A percentile compares a stretch with the other conserved stretches of the same genome.
These are phyloP conservation scores for Orchestes rusci DNA, from an alignment of 2,888 invertebrate genomes.

Conservation along the genomic window DNA sequence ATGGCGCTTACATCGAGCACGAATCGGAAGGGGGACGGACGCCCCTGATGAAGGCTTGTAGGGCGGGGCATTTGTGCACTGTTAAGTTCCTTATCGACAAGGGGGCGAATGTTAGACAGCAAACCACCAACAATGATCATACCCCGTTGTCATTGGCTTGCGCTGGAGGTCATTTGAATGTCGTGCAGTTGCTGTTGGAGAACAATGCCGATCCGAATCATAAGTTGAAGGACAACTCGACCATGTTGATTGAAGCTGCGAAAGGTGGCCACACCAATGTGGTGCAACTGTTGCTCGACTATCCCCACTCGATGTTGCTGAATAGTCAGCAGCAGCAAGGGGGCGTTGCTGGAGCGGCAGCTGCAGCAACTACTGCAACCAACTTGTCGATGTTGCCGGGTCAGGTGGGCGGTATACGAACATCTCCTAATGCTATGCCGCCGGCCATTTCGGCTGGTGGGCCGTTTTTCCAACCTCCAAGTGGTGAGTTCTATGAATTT, in stretches of 20 bases:
- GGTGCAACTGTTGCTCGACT: conserved; percentile 90
- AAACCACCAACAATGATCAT: conserved; percentile 93
- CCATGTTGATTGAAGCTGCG: conserved; percentile 97
- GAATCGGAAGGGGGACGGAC: conserved; percentile 94
- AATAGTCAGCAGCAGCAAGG: conserved; percentile 48
- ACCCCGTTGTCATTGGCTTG: conserved; percentile 94
- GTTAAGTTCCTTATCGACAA: conserved; percentile 92
- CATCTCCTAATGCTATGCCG: conserved; percentile 37
- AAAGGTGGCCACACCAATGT: conserved; percentile 96
- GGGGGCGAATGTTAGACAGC: conserved; percentile 69
- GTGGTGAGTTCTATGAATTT: conserved; percentile 25
- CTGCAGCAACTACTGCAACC: conserved; percentile 37
- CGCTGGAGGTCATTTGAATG: conserved; percentile 90
- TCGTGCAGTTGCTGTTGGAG: conserved; percentile 85
- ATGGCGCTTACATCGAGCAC: conserved; percentile 89
- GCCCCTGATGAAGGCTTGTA: conserved; percentile 96
- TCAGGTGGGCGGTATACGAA: conserved; percentile 38
- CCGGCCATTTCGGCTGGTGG: conserved; percentile 35
- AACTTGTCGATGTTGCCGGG: conserved; percentile 41
- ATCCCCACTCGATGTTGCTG: conserved; percentile 79
- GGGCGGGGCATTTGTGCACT: conserved; percentile 92
- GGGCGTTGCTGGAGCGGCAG: conserved; percentile 29
- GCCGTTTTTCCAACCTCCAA: conserved; percentile 43
- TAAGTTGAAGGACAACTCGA: conserved; percentile 96
- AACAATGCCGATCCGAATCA: conserved; percentile 93